A percentile compares a stretch with the other conserved stretches of the same genome.
Conservation (phyloP, 2,113 vertebrate genomes). For the human region GRCh38 chr4:186601501-186602000, state of each 20-base stretch:
- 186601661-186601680: not conserved
- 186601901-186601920: not conserved
- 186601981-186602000: not conserved
- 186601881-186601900: not conserved
- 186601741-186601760: not conserved
- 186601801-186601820: not conserved
- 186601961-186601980: not conserved
- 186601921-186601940: not conserved
- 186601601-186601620: not conserved
- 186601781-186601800: not conserved
- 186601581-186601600: not conserved
- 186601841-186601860: not conserved
- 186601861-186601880: constrained; percentile 43
- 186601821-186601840: not conserved
- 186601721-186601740: not conserved
- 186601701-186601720: constrained; percentile 26
- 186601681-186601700: constrained; percentile 1
- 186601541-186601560: not conserved
- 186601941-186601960: not conserved
- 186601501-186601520: not conserved
- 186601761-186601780: not conserved
- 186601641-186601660: constrained; percentile 8
- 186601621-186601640: not conserved
- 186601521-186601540: not conserved
- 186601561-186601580: not conserved